Percentiles rank a stretch among this genome's conserved stretches.
phyloP scores from a whole-genome alignment of 1,140 invertebrate species.

The Lucilia cuprina region DNA sequence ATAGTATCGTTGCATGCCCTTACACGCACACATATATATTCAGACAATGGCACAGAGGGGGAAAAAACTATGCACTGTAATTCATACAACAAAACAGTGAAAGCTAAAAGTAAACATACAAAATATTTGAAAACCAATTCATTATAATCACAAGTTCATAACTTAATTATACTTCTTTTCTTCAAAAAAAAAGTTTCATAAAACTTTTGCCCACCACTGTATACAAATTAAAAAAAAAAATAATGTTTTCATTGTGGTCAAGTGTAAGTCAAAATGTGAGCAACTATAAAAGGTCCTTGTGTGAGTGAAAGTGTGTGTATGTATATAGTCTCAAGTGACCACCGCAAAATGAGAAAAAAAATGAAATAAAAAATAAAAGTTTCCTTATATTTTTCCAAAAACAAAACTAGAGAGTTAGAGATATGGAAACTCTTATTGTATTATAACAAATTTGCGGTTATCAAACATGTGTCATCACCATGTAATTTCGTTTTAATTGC shows the following conservation, averaged over 20 bases:
- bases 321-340: neutral
- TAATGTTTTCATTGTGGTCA: too few relatives aligned
- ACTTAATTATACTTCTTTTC: too few relatives aligned
- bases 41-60: neutral
- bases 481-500: constrained; percentile 18
- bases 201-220: too few relatives aligned
- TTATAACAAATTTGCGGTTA: constrained; percentile 15
- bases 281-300: neutral
- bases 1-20: neutral
- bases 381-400: neutral
- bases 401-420: neutral
- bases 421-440: neutral
- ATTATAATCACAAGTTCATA: too few relatives aligned
- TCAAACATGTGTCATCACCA: constrained; percentile 10
- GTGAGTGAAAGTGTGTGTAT: neutral
- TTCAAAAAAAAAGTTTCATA: too few relatives aligned
- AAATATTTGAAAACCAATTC: too few relatives aligned
- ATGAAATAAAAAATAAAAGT: neutral
- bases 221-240: too few relatives aligned
- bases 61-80: too few relatives aligned
- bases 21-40: neutral
- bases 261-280: too few relatives aligned
- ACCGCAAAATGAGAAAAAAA: neutral
- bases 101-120: too few relatives aligned
- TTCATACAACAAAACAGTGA: too few relatives aligned